Conservation (phyloP, 2,113 vertebrate genomes). For the Platichthys flesus region DNA sequence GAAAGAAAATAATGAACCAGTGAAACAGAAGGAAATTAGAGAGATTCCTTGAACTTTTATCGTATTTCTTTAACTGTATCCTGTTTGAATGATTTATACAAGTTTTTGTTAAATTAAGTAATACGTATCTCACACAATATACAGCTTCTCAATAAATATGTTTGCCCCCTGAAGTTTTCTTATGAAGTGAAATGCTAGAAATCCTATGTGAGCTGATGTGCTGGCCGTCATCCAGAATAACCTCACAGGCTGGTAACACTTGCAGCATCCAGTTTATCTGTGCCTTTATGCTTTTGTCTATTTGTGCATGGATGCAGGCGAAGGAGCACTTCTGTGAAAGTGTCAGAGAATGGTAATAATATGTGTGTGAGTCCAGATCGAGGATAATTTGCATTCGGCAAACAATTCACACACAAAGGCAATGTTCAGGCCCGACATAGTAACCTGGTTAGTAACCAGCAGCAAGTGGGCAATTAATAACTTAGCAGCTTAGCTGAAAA, state of each 20-base stretch:
- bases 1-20: too few relatives aligned
- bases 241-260: constrained; percentile 21
- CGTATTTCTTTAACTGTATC: constrained; percentile 19
- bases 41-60: neutral
- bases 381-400: constrained; percentile 31
- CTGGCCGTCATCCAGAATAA: constrained; percentile 12
- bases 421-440: constrained; percentile 11
- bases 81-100: neutral
- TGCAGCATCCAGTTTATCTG: constrained; percentile 11
- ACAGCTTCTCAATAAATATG: constrained; percentile 9
- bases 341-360: neutral
- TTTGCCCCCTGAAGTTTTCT: constrained; percentile 15
- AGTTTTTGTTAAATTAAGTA: too few relatives aligned
- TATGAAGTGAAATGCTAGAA: neutral
- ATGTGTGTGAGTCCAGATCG: constrained; percentile 16
- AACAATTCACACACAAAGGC: constrained; percentile 9
- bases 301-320: neutral
- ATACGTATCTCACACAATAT: too few relatives aligned
- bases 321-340: neutral
- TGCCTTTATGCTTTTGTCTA: neutral
- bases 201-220: neutral
- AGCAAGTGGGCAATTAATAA: constrained; percentile 47
- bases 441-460: constrained; percentile 32
- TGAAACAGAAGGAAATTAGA: neutral
- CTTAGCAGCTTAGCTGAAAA: constrained; percentile 46